Evolutionary conservation across 2,113 vertebrate species (phyloP).

Genomic region (Camelus dromedarius): DNA sequence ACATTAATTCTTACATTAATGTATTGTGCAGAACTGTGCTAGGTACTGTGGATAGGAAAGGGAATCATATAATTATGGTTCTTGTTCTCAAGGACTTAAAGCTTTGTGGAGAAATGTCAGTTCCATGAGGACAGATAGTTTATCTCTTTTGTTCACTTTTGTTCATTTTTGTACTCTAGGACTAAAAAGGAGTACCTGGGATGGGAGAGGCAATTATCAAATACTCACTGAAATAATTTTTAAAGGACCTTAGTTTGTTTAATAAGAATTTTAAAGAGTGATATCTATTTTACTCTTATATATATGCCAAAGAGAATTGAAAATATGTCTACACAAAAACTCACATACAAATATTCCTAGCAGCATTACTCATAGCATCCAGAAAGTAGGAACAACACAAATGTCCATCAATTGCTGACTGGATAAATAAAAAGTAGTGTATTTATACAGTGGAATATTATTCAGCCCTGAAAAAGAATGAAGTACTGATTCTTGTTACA

Average conservation of each 20-base stretch:
- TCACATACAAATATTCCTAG: background rate
- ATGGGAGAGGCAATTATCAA: background rate
- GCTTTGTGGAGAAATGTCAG: background rate
- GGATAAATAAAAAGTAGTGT: background rate
- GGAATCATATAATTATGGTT: background rate
- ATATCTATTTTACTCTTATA: background rate
- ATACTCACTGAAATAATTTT: background rate
- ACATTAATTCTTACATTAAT: background rate
- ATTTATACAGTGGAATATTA: background rate
- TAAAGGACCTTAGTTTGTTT: background rate
- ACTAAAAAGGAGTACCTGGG: background rate
- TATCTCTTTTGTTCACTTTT: constrained; percentile 34
- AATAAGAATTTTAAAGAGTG: background rate
- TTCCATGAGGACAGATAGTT: background rate
- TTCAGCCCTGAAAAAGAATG: background rate
- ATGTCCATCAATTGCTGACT: background rate
- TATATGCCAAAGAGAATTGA: background rate
- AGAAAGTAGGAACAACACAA: background rate
- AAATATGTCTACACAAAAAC: background rate
- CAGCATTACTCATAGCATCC: background rate
- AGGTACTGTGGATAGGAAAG: background rate
- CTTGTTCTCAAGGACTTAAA: background rate
- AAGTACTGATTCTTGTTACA: background rate
- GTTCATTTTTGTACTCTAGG: background rate
- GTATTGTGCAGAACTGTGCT: background rate